A percentile compares a stretch with the other conserved stretches of the same genome.
phyloP scores from a whole-genome alignment of 2,888 invertebrate species.

The Sepiola atlantica region DNA sequence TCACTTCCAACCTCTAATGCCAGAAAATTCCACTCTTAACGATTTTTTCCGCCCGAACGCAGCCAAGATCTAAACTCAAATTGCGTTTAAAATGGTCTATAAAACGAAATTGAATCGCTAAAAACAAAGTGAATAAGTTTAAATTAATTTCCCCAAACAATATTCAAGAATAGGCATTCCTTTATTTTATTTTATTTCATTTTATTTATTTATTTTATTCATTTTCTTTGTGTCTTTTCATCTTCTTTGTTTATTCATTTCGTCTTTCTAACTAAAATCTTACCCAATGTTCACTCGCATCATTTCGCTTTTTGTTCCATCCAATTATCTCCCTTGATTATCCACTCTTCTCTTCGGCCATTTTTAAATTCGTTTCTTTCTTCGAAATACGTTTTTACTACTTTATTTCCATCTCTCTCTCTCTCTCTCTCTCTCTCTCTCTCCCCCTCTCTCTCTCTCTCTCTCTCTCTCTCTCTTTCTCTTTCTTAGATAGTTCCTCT shows the following conservation, averaged over 20 bases:
- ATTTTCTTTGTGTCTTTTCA: not conserved
- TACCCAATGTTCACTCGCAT: not conserved
- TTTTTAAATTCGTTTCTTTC: not conserved
- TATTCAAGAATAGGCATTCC: not conserved
- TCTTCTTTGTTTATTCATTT: not conserved
- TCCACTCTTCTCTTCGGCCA: not conserved
- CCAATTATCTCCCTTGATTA: not conserved
- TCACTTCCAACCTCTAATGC: not conserved
- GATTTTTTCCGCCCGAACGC: not conserved
- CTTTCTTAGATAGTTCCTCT: too few relatives aligned
- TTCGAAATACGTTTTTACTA: not conserved
- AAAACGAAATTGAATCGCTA: not conserved
- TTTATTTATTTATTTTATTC: not conserved
- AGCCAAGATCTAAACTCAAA: not conserved
- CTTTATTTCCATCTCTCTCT: not conserved
- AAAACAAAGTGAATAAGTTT: constrained; percentile 4
- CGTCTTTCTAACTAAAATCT: not conserved
- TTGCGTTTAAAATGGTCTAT: constrained; percentile 32
- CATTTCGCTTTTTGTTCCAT: not conserved
- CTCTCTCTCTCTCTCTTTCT: too few relatives aligned
- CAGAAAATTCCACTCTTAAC: not conserved
- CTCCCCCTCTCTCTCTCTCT: not conserved
- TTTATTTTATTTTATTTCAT: not conserved
- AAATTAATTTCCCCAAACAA: not conserved
- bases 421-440: not conserved